Conservation (phyloP, 2,113 vertebrate species). For the Pimephales promelas region DNA sequence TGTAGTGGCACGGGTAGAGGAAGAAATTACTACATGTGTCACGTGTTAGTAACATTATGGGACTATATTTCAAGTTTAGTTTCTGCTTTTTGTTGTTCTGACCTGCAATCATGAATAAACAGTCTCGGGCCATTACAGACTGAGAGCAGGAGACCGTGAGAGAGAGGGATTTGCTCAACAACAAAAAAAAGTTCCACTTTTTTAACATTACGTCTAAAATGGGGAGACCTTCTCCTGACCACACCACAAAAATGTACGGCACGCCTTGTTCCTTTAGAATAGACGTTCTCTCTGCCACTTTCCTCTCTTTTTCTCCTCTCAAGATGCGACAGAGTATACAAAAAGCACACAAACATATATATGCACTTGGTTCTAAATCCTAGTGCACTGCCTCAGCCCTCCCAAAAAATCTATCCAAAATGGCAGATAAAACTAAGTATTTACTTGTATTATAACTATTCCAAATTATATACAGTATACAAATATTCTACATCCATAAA, state of each 20-base stretch:
- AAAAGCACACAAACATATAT: not conserved
- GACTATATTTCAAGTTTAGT: not conserved
- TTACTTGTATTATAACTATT: not conserved
- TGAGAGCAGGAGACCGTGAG: constrained; percentile 5
- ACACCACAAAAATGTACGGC: constrained; percentile 52
- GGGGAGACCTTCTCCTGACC: constrained; percentile 32
- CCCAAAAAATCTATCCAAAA: not conserved
- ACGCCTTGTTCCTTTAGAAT: constrained; percentile 41
- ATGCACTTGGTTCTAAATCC: not conserved
- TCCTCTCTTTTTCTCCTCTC: not conserved
- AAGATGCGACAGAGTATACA: not conserved
- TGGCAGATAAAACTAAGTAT: not conserved
- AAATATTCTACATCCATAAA: not conserved
- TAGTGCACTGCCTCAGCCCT: not conserved
- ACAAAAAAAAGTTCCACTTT: constrained; percentile 4
- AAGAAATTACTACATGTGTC: constrained; percentile 14
- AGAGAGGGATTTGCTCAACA: not conserved
- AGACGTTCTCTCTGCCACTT: constrained; percentile 12
- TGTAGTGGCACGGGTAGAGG: not conserved
- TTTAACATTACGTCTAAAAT: constrained; percentile 48
- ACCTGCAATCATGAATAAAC: constrained; percentile 25
- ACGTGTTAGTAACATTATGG: not conserved
- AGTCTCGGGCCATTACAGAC: constrained; percentile 36
- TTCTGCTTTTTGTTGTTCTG: not conserved
- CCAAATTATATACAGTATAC: not conserved